Conservation (phyloP, 2,888 invertebrate species). For the Dendrolimus houi region DNA sequence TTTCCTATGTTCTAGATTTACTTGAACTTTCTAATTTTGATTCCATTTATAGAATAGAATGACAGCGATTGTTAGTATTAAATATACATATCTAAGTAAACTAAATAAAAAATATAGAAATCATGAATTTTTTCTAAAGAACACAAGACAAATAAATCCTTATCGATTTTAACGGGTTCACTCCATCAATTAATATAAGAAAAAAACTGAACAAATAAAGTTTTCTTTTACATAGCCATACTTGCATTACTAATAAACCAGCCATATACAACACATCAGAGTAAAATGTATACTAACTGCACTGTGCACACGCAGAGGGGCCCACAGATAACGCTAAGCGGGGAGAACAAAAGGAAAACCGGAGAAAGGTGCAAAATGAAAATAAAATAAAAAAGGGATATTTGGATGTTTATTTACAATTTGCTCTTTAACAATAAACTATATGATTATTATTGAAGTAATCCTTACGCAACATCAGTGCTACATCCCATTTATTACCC, state of each 20-base stretch:
- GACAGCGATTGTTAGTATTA: no score
- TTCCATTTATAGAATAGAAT: no score
- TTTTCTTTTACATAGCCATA: not conserved
- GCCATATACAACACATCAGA: not conserved
- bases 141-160: no score
- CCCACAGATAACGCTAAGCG: constrained; percentile 21
- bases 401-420: constrained; percentile 75
- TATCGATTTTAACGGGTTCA: no score
- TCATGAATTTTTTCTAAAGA: no score
- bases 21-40: no score
- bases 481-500: constrained; percentile 60
- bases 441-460: constrained; percentile 66
- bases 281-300: constrained; percentile 25
- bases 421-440: constrained; percentile 68
- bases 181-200: no score
- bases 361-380: constrained; percentile 47
- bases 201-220: no score
- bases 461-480: constrained; percentile 61
- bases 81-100: no score
- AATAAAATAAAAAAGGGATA: constrained; percentile 71
- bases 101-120: no score
- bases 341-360: constrained; percentile 21
- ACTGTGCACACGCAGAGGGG: constrained; percentile 34
- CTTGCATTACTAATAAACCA: not conserved
- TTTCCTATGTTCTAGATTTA: no score